A percentile compares a stretch with the other conserved stretches of the same genome.
Conservation (phyloP, 2,113 vertebrate species). For the Dicrurus megarhynchus region DNA sequence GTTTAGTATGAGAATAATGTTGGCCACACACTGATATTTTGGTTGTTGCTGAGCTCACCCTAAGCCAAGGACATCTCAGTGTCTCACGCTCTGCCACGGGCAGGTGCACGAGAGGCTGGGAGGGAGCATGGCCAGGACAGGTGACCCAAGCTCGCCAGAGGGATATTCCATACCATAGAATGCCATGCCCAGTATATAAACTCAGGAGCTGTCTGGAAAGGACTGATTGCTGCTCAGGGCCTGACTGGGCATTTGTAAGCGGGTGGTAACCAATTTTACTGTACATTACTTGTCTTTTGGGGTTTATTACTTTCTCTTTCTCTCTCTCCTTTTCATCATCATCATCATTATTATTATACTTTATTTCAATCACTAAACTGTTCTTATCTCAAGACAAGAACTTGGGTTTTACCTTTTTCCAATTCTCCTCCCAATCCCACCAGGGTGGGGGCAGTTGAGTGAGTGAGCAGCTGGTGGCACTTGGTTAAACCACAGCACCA, state of each 20-base stretch:
- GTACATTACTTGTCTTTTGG: neutral
- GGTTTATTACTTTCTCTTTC: neutral
- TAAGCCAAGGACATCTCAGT: neutral
- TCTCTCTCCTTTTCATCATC: neutral
- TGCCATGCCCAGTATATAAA: no score
- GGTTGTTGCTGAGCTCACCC: neutral
- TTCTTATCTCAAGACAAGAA: neutral
- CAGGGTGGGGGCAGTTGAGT: neutral
- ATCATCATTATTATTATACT: neutral
- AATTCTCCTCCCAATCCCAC: neutral
- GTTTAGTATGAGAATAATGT: neutral
- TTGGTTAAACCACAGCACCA: neutral
- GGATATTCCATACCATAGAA: no score
- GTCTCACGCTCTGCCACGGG: neutral
- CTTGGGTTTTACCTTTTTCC: neutral
- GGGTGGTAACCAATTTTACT: neutral
- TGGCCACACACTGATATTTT: fast-evolving
- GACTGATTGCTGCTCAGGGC: neutral
- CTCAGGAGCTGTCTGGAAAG: neutral
- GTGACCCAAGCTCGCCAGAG: neutral
- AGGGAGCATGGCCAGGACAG: neutral
- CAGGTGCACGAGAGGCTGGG: neutral
- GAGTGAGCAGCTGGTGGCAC: neutral
- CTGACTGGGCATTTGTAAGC: neutral
- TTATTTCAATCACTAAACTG: neutral